Evolutionary conservation across 2,113 vertebrate genomes (phyloP).

Genomic region (Ailurus styani): DNA sequence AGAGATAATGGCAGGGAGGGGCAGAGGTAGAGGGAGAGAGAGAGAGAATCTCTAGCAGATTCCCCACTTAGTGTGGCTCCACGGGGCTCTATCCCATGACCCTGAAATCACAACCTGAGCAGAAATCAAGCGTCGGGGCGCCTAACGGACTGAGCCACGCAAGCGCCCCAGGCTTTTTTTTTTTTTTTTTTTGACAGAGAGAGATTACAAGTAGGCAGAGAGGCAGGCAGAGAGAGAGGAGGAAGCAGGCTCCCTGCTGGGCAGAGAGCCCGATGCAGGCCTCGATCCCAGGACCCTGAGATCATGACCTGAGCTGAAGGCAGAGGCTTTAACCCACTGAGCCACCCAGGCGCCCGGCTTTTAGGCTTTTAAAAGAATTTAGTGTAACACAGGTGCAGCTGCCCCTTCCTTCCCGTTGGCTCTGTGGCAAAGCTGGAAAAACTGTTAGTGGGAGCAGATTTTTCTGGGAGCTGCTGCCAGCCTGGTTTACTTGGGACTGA

Average conservation of each 20-base stretch:
- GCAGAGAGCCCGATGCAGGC: no score
- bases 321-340: no score
- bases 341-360: background rate
- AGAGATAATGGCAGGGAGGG: background rate
- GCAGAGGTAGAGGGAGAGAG: background rate
- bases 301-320: no score
- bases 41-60: background rate
- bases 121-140: background rate
- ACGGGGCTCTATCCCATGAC: background rate
- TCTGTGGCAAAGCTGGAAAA: slow-evolving; percentile 11
- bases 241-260: no score
- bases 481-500: background rate
- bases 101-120: background rate
- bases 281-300: no score
- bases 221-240: no score
- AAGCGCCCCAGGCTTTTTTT: background rate
- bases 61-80: background rate
- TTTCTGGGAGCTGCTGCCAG: background rate
- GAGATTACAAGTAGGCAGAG: no score
- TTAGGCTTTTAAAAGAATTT: background rate
- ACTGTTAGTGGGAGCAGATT: background rate
- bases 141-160: background rate
- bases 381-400: background rate
- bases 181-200: no score
- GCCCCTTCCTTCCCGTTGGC: background rate